Base-by-base conservation (phyloP, 1,140 invertebrate species). In the Temnothorax nylanderi region DNA sequence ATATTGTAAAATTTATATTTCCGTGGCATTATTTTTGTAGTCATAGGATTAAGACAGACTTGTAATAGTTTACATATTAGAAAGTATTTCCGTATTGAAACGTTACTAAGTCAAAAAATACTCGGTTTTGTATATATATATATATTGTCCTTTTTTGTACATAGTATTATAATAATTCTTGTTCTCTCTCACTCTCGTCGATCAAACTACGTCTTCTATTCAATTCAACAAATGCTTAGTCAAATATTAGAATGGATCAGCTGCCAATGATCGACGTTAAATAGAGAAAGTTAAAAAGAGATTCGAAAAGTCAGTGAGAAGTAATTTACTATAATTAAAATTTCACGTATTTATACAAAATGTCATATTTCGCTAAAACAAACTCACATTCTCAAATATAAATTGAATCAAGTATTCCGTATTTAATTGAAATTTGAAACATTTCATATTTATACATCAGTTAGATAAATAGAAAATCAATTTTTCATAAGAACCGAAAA, bases 21-120 rank as follows among this genome's bases (percentile, higher is more conserved):
- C 54, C 10, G 80, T 84, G 80, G 69, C 69, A 84, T 75, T 84
- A 84, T 75, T 75, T 84, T 84, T 75, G 34, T 74, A 74, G 80
- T 75, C 37, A 49, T 75, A 84, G 26, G 18, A 74, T 84, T 75
- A 84, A 84, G 69, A 7, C 13, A 71, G 21, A 81, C 32, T 26
- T 56, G 37, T 21, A 44, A 41, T 74, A 75, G 41, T 37, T 74
- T 62, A 56, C 18, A 32, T 62, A n/a, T 71, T 71, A 32, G 16
- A 62, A 60, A 49, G 16, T 47, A 81, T 67, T n/a, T 81, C 76
- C 41, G 11, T n/a, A 60, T 72, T 32, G 26, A 85, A 51, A 65
- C 11, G 44, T 85, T 64, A 44, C 49, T 67, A 86, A 54, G 37
- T 80, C 41, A 58, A 78, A 69, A 69, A 69, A 78, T 80, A 78